phyloP scores from a whole-genome alignment of 2,888 invertebrate genomes.

The Yponomeuta plumbellus region DNA sequence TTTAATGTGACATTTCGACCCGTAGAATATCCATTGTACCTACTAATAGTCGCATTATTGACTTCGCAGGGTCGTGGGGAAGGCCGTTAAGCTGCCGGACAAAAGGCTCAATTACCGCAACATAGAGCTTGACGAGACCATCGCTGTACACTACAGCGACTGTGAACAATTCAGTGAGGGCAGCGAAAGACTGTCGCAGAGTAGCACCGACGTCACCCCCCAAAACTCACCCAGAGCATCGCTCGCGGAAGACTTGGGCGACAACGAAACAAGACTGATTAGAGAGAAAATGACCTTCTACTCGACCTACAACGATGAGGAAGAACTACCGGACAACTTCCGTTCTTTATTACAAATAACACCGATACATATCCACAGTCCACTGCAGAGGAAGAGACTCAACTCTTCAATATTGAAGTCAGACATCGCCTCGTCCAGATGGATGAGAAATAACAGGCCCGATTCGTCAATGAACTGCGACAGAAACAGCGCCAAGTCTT shows the following conservation, averaged over 20 bases:
- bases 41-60: neutral
- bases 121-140: slow-evolving; percentile 63
- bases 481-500: slow-evolving; percentile 69
- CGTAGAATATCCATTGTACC: neutral
- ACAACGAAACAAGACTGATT: slow-evolving; percentile 39
- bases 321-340: slow-evolving; percentile 54
- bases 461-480: slow-evolving; percentile 62
- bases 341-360: slow-evolving; percentile 66
- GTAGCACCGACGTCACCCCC: slow-evolving; percentile 65
- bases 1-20: neutral
- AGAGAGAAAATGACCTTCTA: slow-evolving; percentile 46
- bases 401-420: slow-evolving; percentile 61
- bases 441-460: slow-evolving; percentile 62
- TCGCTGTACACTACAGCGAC: slow-evolving; percentile 65
- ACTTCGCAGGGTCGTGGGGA: slow-evolving; percentile 59
- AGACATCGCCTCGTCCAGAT: slow-evolving; percentile 65
- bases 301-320: slow-evolving; percentile 38
- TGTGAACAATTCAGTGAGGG: slow-evolving; percentile 63
- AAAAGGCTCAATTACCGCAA: slow-evolving; percentile 46
- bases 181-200: slow-evolving; percentile 62
- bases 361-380: slow-evolving; percentile 60
- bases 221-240: slow-evolving; percentile 62
- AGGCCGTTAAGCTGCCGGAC: slow-evolving; percentile 52
- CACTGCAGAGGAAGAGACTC: slow-evolving; percentile 49
- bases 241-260: slow-evolving; percentile 35